Conservation (phyloP, 2,888 invertebrate species). For the Thymelicus lineola region DNA sequence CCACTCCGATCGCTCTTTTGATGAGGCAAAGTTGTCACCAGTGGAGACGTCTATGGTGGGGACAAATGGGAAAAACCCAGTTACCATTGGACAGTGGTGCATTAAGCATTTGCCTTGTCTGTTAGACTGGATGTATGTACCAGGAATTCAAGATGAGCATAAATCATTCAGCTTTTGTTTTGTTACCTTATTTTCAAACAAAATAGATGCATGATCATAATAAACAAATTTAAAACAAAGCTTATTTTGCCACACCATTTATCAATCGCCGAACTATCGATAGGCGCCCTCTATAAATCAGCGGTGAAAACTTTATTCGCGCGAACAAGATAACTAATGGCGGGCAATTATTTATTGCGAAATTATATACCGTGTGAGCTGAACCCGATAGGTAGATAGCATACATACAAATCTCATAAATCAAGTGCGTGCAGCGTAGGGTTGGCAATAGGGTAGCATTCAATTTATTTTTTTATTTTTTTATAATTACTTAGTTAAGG, state of each 20-base stretch:
- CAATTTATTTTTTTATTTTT: no score
- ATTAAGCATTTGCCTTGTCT: no score
- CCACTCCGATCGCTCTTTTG: no score
- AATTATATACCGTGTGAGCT: slow-evolving; percentile 38
- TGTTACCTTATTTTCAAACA: no score
- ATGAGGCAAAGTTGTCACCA: no score
- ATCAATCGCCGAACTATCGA: slow-evolving; percentile 34
- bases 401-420: slow-evolving; percentile 26
- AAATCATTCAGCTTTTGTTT: no score
- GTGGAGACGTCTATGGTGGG: no score
- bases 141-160: no score
- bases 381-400: slow-evolving; percentile 33
- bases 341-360: slow-evolving; percentile 40
- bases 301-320: slow-evolving; percentile 35
- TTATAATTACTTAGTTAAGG: no score
- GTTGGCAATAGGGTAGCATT: neutral
- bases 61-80: no score
- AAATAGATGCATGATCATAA: neutral
- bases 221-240: slow-evolving; percentile 19
- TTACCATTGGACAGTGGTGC: no score
- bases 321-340: slow-evolving; percentile 41
- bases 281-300: slow-evolving; percentile 31
- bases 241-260: slow-evolving; percentile 20
- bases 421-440: slow-evolving; percentile 17
- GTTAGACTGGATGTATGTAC: no score